Evolutionary conservation across 2,797 vertebrate genomes (phyloP).

Genomic region (Lemur catta): DNA sequence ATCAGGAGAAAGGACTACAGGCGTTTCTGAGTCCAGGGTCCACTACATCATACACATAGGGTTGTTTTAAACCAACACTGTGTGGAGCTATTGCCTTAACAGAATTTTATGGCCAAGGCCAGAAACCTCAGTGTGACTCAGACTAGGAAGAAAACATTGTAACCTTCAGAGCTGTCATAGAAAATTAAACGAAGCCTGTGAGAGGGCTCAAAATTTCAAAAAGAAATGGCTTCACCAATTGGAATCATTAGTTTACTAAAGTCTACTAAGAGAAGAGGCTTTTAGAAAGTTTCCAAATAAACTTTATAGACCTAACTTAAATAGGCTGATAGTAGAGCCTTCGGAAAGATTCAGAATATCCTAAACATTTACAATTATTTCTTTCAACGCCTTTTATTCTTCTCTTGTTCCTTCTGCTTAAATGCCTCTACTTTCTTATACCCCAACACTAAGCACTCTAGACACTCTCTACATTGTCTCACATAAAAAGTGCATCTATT

Average conservation of each 20-base stretch:
- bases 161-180: not conserved
- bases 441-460: not conserved
- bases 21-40: not conserved
- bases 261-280: not conserved
- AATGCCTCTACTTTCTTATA: not conserved
- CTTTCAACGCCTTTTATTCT: not conserved
- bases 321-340: not conserved
- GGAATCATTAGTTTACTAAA: constrained; percentile 24
- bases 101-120: not conserved
- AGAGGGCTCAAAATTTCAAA: not conserved
- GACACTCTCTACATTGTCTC: not conserved
- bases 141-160: not conserved
- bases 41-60: too few species aligned
- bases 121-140: constrained; percentile 13
- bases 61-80: constrained; percentile 38
- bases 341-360: not conserved
- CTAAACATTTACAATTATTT: not conserved
- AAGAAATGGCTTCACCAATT: not conserved
- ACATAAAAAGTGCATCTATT: not conserved
- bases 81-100: constrained; percentile 71
- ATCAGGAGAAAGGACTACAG: not conserved
- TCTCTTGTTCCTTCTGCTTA: not conserved
- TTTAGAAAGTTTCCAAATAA: constrained; percentile 42
- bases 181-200: not conserved
- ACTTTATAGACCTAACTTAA: constrained; percentile 19